Evolutionary conservation across 2,888 invertebrate genomes (phyloP).

Genomic region (Tigriopus californicus): DNA sequence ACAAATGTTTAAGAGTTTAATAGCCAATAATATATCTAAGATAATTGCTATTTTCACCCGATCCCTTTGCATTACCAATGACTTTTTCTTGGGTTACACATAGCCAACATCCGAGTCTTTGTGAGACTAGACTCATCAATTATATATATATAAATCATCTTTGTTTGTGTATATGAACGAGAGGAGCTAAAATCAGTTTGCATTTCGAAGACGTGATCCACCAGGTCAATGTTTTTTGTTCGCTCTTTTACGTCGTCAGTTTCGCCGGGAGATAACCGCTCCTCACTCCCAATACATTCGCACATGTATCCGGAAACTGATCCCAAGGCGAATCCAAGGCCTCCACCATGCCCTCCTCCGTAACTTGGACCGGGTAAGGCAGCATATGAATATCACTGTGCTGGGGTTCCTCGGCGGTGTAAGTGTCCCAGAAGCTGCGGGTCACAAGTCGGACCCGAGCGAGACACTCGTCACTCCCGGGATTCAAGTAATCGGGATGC

Average conservation of each 20-base stretch:
- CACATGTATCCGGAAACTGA: constrained; percentile 19
- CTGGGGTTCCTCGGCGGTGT: constrained; percentile 17
- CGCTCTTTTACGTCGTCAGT: constrained; percentile 5
- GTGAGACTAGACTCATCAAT: no score
- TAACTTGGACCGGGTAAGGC: constrained; percentile 18
- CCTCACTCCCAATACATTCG: constrained; percentile 17
- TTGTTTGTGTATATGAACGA: no score
- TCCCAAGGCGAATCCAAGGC: constrained; percentile 18
- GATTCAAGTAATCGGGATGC: constrained; percentile 17
- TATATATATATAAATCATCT: no score
- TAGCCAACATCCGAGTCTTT: no score
- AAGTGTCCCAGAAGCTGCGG: constrained; percentile 17
- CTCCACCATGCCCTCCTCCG: constrained; percentile 17
- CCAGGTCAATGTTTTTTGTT: no score
- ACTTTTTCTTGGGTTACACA: no score
- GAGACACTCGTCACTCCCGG: constrained; percentile 18
- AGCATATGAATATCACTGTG: constrained; percentile 19
- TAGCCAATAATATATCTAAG: no score
- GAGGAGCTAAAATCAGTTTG: no score
- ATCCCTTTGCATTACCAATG: no score
- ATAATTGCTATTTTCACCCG: no score
- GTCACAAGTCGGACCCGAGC: constrained; percentile 16
- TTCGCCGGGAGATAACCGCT: constrained; percentile 14
- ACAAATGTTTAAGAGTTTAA: no score
- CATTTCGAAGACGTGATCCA: no score